These are phyloP conservation scores for Mimas tiliae DNA, from an alignment of 2,888 invertebrate genomes.

Conservation along the genomic window DNA sequence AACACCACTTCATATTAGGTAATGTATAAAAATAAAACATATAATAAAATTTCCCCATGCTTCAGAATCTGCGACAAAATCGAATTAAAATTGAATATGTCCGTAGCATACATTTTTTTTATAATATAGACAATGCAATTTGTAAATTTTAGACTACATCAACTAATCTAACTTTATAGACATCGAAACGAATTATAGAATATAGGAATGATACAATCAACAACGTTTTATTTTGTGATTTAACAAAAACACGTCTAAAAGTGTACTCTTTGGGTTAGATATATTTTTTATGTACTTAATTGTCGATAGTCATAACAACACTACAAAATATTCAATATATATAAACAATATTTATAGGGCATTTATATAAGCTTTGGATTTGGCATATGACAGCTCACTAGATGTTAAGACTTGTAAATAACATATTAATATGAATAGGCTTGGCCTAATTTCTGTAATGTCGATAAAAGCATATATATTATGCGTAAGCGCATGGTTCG, in stretches of 20 bases:
- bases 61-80: neutral
- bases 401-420: conserved; percentile 1
- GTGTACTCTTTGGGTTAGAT: conserved; percentile 45
- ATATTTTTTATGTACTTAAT: conserved; percentile 32
- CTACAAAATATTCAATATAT: conserved; percentile 13
- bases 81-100: neutral
- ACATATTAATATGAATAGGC: neutral
- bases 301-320: conserved; percentile 29
- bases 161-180: conserved; percentile 24
- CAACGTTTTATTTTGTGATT: conserved; percentile 27
- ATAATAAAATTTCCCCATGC: neutral
- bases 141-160: conserved; percentile 13
- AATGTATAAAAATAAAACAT: neutral
- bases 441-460: conserved; percentile 6
- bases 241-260: conserved; percentile 30
- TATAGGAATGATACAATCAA: conserved; percentile 67
- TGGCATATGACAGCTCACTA: conserved; percentile 7
- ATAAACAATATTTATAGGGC: conserved; percentile 15
- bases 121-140: conserved; percentile 31
- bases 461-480: conserved; percentile 9
- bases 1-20: neutral
- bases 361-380: conserved; percentile 14
- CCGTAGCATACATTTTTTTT: conserved; percentile 38
- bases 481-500: conserved; percentile 3
- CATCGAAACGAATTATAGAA: conserved; percentile 50